These are phyloP conservation scores for Azorinus chamasolen DNA, from an alignment of 2,888 invertebrate species.

Conservation along the genomic window DNA sequence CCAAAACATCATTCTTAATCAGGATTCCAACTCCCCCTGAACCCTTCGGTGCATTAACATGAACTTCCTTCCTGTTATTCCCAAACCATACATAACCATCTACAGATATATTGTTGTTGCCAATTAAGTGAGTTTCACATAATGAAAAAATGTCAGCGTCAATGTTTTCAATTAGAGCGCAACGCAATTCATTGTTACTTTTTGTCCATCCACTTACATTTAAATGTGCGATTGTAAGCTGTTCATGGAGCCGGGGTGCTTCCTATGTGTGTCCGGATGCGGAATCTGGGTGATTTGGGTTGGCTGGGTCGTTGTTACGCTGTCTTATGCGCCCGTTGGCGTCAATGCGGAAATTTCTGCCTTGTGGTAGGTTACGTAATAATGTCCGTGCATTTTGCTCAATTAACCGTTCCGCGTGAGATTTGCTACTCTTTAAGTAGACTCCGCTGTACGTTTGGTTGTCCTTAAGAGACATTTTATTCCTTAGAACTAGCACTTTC, in stretches of 20 bases:
- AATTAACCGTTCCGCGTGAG: conserved; percentile 32
- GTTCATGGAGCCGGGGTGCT: conserved; percentile 7
- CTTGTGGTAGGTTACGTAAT: conserved; percentile 32
- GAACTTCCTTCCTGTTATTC: conserved; percentile 27
- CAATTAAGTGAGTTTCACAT: conserved; percentile 33
- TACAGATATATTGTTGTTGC: conserved; percentile 7
- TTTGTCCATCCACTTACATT: conserved; percentile 55
- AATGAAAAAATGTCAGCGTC: conserved; percentile 35
- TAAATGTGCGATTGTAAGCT: conserved; percentile 25
- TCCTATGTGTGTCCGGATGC: conserved; percentile 8
- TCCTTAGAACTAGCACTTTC: conserved; percentile 22
- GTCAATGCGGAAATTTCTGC: conserved; percentile 28
- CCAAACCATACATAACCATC: conserved; percentile 30
- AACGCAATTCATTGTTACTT: conserved; percentile 35
- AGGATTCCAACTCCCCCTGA: conserved; percentile 45
- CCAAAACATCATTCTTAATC: conserved; percentile 4
- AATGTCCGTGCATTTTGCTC: conserved; percentile 41
- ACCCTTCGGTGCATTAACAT: conserved; percentile 25
- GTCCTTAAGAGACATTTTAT: conserved; percentile 23
- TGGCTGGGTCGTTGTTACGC: not conserved
- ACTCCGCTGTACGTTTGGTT: not conserved
- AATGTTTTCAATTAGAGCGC: conserved; percentile 4
- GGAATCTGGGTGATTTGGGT: conserved; percentile 1
- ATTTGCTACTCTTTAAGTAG: conserved; percentile 27
- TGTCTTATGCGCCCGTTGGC: conserved; percentile 29